Evolutionary conservation across 2,888 invertebrate species (phyloP).

Genomic region (Parochlus steinenii): DNA sequence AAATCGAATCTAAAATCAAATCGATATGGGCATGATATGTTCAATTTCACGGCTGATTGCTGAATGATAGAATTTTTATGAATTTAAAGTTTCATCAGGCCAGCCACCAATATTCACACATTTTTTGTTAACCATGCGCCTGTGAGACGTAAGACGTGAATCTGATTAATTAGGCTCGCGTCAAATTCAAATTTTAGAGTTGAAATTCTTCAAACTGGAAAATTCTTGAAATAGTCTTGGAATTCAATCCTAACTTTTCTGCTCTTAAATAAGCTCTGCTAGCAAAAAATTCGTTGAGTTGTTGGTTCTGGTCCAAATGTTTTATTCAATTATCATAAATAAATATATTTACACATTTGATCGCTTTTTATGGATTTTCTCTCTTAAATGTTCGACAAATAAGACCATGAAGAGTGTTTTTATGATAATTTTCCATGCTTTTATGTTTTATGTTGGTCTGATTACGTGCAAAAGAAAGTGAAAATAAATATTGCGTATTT

Average conservation of each 20-base stretch:
- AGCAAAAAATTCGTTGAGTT: not conserved
- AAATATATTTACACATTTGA: too few species aligned
- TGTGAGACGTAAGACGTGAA: slow-evolving; percentile 9
- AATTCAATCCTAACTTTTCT: slow-evolving; percentile 6
- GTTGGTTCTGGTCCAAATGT: not conserved
- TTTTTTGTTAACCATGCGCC: not conserved
- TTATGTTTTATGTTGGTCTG: not conserved
- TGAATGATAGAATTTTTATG: slow-evolving; percentile 1
- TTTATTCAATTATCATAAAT: too few species aligned
- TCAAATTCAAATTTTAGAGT: slow-evolving; percentile 12
- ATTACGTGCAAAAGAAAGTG: not conserved
- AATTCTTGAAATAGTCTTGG: slow-evolving; percentile 11
- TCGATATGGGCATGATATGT: slow-evolving; percentile 10
- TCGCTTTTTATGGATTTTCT: too few species aligned
- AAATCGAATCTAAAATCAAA: slow-evolving; percentile 1
- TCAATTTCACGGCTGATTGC: slow-evolving; percentile 12
- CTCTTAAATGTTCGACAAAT: too few species aligned
- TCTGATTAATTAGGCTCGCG: slow-evolving; percentile 13
- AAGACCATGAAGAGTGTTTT: not conserved
- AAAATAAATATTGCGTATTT: not conserved
- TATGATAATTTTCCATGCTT: not conserved
- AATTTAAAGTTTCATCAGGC: not conserved
- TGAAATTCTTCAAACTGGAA: too few species aligned
- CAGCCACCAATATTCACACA: not conserved
- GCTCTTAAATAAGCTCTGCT: not conserved